Evolutionary conservation across 2,797 vertebrate species (phyloP), one percentile per base, ranked within the genome.

Genomic region (Aselliscus stoliczkanus): DNA sequence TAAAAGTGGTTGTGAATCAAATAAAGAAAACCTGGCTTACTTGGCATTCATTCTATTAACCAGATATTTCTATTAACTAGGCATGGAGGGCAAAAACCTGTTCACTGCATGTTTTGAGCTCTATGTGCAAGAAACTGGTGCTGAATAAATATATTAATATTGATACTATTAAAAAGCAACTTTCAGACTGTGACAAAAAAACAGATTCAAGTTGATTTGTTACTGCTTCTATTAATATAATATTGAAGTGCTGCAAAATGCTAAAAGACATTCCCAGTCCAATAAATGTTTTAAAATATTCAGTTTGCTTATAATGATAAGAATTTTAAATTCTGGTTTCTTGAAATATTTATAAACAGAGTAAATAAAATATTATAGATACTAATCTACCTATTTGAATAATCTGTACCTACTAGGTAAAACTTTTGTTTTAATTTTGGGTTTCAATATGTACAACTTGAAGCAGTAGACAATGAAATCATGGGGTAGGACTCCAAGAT

Each of bases 1-100:
- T 97, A 88, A 95, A 97, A 97, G 67, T 80, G 67, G 14, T 58
- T 88, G 17, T 83, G 29, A 93, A 56, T 94, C 82, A 93, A 92
- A 90, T 72, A 83, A 93, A 42, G 44, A 79, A 88, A 94, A 44
- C 15, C 4, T 85, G 73, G 21, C 14, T 96, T 79, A 58, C 31
- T 94, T 92, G 60, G 62, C 56, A 75, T 95, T 95, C 56, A 75
- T 95, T 95, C 39, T 90, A 27, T 76, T 87, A 96, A 47, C 39
- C 29, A 44, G 34, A 39, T 3, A 37, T 92, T 77, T 90, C 77
- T 96, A 75, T 88, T 96, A 95, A 90, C 60, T 65, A 69, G 64
- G 29, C 23, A 70, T 56, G 76, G 54, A 90, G 23, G 27, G 44
- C 29, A 77, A 69, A 90, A 89, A 37, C 1, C 42, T 54, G 25